Conservation (phyloP, 2,888 invertebrate species). For the Agonopterix alstromeriana region DNA sequence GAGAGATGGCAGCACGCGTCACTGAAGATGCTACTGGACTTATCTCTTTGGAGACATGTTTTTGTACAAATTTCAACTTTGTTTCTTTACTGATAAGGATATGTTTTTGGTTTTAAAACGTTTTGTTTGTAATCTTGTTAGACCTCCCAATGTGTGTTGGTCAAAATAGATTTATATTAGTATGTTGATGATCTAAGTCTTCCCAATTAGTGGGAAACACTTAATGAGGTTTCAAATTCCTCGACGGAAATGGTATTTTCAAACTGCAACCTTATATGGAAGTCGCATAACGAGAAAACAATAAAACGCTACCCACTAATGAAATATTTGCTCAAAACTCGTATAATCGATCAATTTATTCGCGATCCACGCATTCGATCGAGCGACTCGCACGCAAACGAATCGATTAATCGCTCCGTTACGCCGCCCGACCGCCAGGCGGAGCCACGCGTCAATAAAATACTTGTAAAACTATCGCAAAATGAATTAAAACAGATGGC, state of each 20-base stretch:
- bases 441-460: constrained; percentile 75
- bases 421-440: constrained; percentile 58
- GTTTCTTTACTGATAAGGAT: constrained; percentile 5
- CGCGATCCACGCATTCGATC: constrained; percentile 42
- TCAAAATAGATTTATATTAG: not conserved
- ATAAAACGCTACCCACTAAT: constrained; percentile 28
- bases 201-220: not conserved
- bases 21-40: constrained; percentile 51
- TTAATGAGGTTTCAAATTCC: constrained; percentile 8
- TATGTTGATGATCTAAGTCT: constrained; percentile 2
- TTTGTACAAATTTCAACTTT: constrained; percentile 30
- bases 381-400: constrained; percentile 62
- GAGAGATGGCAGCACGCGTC: constrained; percentile 73
- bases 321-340: constrained; percentile 45
- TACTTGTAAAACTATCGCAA: constrained; percentile 76
- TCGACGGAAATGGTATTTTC: constrained; percentile 11
- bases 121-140: constrained; percentile 1
- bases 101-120: not conserved
- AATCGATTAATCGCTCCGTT: constrained; percentile 73
- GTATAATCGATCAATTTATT: constrained; percentile 49
- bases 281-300: constrained; percentile 21
- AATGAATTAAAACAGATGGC: constrained; percentile 75
- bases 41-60: constrained; percentile 31
- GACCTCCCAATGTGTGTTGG: constrained; percentile 23
- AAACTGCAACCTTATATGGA: constrained; percentile 14